Conservation (phyloP, 2,888 invertebrate species). For the Sthenelais limicola region DNA sequence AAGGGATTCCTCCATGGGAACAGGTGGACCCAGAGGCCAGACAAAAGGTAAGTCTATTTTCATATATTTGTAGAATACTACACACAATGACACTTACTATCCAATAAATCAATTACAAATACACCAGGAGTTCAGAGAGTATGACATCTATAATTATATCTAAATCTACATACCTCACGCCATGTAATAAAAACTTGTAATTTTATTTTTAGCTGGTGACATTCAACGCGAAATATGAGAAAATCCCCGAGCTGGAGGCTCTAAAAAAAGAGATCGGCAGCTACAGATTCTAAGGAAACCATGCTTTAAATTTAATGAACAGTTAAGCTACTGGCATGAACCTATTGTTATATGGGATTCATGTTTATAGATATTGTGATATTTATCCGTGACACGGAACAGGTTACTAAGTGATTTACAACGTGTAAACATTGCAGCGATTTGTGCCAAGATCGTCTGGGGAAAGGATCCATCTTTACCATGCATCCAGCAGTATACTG, state of each 20-base stretch:
- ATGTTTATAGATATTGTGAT: no score
- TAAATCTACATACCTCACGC: neutral
- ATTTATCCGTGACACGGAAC: no score
- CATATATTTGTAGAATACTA: neutral
- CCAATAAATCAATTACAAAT: neutral
- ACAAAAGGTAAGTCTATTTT: slow-evolving; percentile 17
- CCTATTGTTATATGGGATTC: no score
- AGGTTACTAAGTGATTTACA: no score
- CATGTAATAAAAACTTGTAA: neutral
- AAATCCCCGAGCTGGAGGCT: slow-evolving; percentile 17
- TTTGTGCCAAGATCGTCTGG: no score
- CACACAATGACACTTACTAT: neutral
- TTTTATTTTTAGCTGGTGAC: slow-evolving; percentile 5
- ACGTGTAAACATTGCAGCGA: no score
- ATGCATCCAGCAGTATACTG: no score
- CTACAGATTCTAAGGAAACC: slow-evolving; percentile 16
- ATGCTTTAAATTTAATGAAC: no score
- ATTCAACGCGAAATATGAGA: slow-evolving; percentile 11
- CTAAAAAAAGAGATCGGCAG: slow-evolving; percentile 23
- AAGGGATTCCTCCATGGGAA: slow-evolving; percentile 20
- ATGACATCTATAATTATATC: no score
- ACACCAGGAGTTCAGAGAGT: no score
- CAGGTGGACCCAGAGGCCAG: slow-evolving; percentile 14
- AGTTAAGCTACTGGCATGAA: no score
- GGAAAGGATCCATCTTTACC: no score